phyloP scores from a whole-genome alignment of 2,888 invertebrate species.

The Mythimna albipuncta region DNA sequence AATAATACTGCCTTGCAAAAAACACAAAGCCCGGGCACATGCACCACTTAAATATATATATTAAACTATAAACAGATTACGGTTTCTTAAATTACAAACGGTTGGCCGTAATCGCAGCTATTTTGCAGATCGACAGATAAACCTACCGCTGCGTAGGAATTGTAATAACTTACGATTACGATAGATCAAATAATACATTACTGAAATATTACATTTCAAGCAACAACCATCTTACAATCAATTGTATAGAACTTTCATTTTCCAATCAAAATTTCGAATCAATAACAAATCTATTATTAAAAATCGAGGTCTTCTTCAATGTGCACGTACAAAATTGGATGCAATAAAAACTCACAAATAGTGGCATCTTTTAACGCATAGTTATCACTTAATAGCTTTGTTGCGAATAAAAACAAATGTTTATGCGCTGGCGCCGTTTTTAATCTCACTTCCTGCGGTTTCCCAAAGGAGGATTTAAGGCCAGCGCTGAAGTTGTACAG shows the following conservation, averaged over 20 bases:
- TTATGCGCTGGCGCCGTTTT: slow-evolving; percentile 67
- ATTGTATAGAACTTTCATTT: slow-evolving; percentile 54
- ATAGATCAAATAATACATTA: slow-evolving; percentile 49
- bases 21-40: slow-evolving; percentile 22
- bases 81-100: slow-evolving; percentile 59
- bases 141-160: slow-evolving; percentile 41
- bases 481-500: slow-evolving; percentile 76
- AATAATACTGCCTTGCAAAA: slow-evolving; percentile 29
- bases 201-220: slow-evolving; percentile 44
- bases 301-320: slow-evolving; percentile 49
- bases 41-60: slow-evolving; percentile 51
- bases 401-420: slow-evolving; percentile 72
- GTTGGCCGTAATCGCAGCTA: slow-evolving; percentile 49
- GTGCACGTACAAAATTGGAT: slow-evolving; percentile 51
- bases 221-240: slow-evolving; percentile 29
- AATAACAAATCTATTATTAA: slow-evolving; percentile 46
- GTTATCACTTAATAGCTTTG: slow-evolving; percentile 68
- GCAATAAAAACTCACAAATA: slow-evolving; percentile 58
- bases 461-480: slow-evolving; percentile 86
- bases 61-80: slow-evolving; percentile 57
- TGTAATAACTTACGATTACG: slow-evolving; percentile 54
- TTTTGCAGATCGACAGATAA: slow-evolving; percentile 50
- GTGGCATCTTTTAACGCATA: slow-evolving; percentile 64
- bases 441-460: slow-evolving; percentile 84
- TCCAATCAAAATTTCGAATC: slow-evolving; percentile 41